Evolutionary conservation across 2,888 invertebrate species (phyloP).

Genomic region (Caenorhabditis sulstoni): DNA sequence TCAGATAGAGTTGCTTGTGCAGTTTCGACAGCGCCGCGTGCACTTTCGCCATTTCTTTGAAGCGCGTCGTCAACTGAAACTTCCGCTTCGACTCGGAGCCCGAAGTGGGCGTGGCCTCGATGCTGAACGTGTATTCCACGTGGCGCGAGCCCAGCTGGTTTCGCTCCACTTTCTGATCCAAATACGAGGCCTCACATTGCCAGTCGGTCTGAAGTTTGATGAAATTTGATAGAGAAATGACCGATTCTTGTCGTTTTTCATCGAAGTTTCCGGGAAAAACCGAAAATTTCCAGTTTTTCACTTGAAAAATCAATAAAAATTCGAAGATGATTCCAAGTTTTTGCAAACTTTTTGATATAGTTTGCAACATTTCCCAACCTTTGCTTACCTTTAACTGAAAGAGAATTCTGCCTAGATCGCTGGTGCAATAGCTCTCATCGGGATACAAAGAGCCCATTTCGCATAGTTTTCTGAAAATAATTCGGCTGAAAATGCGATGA

Average conservation of each 20-base stretch:
- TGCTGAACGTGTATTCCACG: slow-evolving; percentile 59
- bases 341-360: no score
- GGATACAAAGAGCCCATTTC: slow-evolving; percentile 67
- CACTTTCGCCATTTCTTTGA: slow-evolving; percentile 62
- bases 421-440: slow-evolving; percentile 69
- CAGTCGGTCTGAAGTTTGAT: slow-evolving; percentile 56
- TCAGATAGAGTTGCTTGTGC: slow-evolving; percentile 70
- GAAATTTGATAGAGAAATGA: no score
- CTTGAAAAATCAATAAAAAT: no score
- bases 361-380: not conserved
- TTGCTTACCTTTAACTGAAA: slow-evolving; percentile 57
- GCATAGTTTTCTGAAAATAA: slow-evolving; percentile 52
- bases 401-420: slow-evolving; percentile 61
- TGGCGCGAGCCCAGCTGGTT: slow-evolving; percentile 48
- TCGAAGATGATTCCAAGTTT: no score
- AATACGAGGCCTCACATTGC: slow-evolving; percentile 22
- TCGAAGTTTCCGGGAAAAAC: no score
- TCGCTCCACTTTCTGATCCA: slow-evolving; percentile 33
- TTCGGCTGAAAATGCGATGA: slow-evolving; percentile 8
- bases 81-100: slow-evolving; percentile 10
- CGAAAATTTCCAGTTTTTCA: no score
- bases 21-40: slow-evolving; percentile 63
- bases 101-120: slow-evolving; percentile 27
- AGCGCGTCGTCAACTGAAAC: slow-evolving; percentile 55
- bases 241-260: not conserved